Evolutionary conservation across 1,140 invertebrate species (phyloP).

Genomic region (Helicoverpa zea): DNA sequence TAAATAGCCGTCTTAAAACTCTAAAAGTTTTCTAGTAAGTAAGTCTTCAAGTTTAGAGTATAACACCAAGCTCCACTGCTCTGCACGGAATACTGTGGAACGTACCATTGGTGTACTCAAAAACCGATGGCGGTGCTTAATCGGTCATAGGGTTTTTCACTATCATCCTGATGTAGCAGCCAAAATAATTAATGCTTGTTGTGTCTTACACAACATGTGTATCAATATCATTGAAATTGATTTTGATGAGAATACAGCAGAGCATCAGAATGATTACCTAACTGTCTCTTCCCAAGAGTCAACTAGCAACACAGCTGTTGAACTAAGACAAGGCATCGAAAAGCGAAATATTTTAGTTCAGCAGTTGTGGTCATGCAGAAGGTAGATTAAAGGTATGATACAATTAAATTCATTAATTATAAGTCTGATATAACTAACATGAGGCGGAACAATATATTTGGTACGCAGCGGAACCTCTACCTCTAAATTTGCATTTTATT

Average conservation of each 20-base stretch:
- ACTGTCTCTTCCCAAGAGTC: background rate
- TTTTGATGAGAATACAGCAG: constrained; percentile 4
- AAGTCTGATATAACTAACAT: no score
- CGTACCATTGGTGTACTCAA: background rate
- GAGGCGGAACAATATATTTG: no score
- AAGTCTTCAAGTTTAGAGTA: no score
- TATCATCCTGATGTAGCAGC: background rate
- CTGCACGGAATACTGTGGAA: background rate
- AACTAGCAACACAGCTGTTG: background rate
- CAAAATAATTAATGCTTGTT: constrained; percentile 5
- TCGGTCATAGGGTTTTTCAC: background rate
- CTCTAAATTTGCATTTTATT: no score
- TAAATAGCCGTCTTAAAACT: no score
- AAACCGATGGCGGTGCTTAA: constrained; percentile 11
- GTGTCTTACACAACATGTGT: constrained; percentile 20
- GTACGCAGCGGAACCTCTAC: no score
- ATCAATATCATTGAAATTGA: background rate
- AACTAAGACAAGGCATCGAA: background rate
- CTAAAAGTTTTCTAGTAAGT: no score
- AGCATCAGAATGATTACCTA: background rate
- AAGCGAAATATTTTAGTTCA: background rate
- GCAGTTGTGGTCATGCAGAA: no score
- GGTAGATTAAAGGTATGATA: no score
- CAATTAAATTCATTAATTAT: no score
- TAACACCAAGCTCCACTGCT: background rate